A percentile compares a stretch with the other conserved stretches of the same genome.
Evolutionary conservation across 1,140 invertebrate species (phyloP).

Genomic region (Drosophila takahashii): DNA sequence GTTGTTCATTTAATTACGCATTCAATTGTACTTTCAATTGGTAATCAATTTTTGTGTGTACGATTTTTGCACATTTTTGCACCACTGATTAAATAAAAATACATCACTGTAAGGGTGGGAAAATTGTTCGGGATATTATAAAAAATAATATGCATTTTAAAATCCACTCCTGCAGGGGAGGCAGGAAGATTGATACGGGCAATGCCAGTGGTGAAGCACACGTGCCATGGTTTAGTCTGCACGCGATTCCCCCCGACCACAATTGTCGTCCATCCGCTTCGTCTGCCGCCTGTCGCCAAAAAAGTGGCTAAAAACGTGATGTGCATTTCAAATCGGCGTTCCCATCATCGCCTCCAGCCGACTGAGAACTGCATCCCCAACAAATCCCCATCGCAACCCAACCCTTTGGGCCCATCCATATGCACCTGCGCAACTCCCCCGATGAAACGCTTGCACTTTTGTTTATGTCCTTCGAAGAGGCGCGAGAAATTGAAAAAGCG

Average conservation of each 20-base stretch:
- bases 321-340: constrained; percentile 55
- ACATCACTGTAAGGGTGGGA: constrained; percentile 5
- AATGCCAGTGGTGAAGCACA: constrained; percentile 39
- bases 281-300: constrained; percentile 65
- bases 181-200: constrained; percentile 9
- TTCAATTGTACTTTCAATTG: constrained; percentile 6
- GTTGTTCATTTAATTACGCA: constrained; percentile 46
- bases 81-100: constrained; percentile 67
- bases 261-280: constrained; percentile 7
- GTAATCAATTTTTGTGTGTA: constrained; percentile 7
- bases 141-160: constrained; percentile 64
- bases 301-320: constrained; percentile 76
- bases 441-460: constrained; percentile 73
- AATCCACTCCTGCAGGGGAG: constrained; percentile 43
- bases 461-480: constrained; percentile 59
- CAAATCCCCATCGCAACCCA: background rate
- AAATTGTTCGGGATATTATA: constrained; percentile 35
- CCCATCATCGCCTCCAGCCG: constrained; percentile 7
- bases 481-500: constrained; percentile 71
- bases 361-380: constrained; percentile 3
- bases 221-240: constrained; percentile 70
- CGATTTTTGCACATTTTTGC: constrained; percentile 29
- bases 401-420: constrained; percentile 5
- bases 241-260: constrained; percentile 35
- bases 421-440: constrained; percentile 18